These are phyloP conservation scores for Apamea epomidion DNA, from an alignment of 2,888 invertebrate species.

Conservation along the genomic window DNA sequence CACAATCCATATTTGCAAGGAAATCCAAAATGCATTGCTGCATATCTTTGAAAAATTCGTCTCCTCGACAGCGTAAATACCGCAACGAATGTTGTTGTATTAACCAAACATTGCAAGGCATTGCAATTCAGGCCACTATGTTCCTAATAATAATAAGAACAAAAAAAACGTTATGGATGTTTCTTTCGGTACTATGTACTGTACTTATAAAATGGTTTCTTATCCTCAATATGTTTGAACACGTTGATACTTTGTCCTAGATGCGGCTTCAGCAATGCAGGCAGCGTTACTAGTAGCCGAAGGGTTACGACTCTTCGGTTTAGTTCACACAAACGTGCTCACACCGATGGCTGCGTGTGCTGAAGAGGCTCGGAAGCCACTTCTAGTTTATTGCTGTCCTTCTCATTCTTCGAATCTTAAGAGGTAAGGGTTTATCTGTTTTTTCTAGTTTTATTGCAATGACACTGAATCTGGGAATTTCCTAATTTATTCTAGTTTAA, in stretches of 20 bases:
- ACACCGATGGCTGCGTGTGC: constrained; percentile 93
- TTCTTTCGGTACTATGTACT: neutral
- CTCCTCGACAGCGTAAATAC: too few relatives aligned
- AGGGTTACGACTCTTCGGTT: constrained; percentile 93
- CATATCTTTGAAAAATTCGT: too few relatives aligned
- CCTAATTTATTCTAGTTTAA: neutral
- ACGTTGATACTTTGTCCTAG: constrained; percentile 79
- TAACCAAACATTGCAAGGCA: too few relatives aligned
- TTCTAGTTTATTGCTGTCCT: constrained; percentile 93
- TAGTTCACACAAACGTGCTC: constrained; percentile 93
- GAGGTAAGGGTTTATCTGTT: constrained; percentile 80
- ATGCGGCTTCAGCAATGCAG: constrained; percentile 93
- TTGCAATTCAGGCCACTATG: neutral
- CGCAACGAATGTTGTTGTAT: too few relatives aligned
- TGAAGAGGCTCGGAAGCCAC: constrained; percentile 89
- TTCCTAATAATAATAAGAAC: neutral
- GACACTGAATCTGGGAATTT: neutral
- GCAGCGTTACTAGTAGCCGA: constrained; percentile 93
- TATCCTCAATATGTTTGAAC: neutral
- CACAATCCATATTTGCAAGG: too few relatives aligned
- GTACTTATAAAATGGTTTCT: neutral
- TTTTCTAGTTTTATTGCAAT: too few relatives aligned
- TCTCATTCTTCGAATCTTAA: constrained; percentile 93
- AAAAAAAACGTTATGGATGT: too few relatives aligned
- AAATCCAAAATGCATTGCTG: too few relatives aligned